phyloP scores from a whole-genome alignment of 2,797 vertebrate genomes.

The Alcedo quadribrachys region DNA sequence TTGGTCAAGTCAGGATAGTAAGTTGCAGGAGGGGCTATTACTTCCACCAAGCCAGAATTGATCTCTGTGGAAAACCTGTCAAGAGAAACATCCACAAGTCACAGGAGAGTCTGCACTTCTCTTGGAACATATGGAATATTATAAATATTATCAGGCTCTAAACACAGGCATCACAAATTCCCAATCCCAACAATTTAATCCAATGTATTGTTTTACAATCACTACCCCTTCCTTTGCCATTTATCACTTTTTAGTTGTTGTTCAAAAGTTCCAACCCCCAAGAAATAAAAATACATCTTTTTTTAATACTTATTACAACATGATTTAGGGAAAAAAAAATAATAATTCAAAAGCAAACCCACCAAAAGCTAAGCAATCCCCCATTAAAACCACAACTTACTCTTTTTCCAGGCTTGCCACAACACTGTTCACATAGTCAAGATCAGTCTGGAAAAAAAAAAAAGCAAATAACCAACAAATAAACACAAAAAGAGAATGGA shows the following conservation, averaged over 20 bases:
- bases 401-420: constrained; percentile 92
- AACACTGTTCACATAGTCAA: constrained; percentile 91
- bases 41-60: constrained; percentile 92
- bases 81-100: constrained; percentile 25
- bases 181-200: constrained; percentile 2
- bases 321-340: not conserved
- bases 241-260: not conserved
- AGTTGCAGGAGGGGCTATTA: constrained; percentile 92
- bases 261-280: not conserved
- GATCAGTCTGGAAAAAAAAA: constrained; percentile 84
- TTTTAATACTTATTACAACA: not conserved
- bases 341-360: not conserved
- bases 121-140: not conserved
- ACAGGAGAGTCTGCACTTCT: not conserved
- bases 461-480: not conserved
- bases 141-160: not conserved
- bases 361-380: not conserved
- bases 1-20: constrained; percentile 95
- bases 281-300: not conserved
- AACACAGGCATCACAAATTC: not conserved
- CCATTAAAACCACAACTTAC: constrained; percentile 80
- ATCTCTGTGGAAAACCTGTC: constrained; percentile 94
- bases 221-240: not conserved
- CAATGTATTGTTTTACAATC: constrained; percentile 7
- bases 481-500: not conserved